Conservation (phyloP, 2,113 vertebrate species). For the Coryphaenoides rupestris region DNA sequence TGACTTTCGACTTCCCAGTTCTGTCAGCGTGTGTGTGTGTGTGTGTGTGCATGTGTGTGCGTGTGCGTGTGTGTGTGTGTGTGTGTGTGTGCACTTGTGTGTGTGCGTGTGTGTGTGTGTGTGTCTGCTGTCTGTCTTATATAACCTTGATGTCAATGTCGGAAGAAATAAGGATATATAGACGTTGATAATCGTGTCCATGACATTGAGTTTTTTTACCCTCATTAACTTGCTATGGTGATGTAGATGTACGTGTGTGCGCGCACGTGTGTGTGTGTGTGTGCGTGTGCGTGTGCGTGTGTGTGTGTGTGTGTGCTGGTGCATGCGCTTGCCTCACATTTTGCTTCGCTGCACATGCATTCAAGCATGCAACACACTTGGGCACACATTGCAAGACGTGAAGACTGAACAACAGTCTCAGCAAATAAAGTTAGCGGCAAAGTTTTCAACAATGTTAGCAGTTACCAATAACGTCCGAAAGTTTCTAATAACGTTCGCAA, state of each 20-base stretch:
- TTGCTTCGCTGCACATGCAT: no score
- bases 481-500: not conserved
- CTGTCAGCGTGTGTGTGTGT: not conserved
- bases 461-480: not conserved
- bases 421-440: no score
- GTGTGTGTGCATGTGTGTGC: not conserved
- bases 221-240: not conserved
- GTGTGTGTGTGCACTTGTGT: not conserved
- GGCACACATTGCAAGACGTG: no score
- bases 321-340: no score
- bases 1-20: not conserved
- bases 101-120: not conserved
- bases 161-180: not conserved
- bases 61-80: not conserved
- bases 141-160: no score
- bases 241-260: not conserved
- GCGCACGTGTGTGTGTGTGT: not conserved
- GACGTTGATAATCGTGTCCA: not conserved
- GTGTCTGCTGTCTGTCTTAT: no score
- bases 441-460: not conserved
- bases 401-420: no score
- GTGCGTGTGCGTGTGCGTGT: not conserved
- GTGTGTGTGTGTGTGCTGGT: not conserved
- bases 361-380: no score
- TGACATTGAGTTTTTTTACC: not conserved